Conservation (phyloP, 2,797 vertebrate genomes). For the Channallabes apus region DNA sequence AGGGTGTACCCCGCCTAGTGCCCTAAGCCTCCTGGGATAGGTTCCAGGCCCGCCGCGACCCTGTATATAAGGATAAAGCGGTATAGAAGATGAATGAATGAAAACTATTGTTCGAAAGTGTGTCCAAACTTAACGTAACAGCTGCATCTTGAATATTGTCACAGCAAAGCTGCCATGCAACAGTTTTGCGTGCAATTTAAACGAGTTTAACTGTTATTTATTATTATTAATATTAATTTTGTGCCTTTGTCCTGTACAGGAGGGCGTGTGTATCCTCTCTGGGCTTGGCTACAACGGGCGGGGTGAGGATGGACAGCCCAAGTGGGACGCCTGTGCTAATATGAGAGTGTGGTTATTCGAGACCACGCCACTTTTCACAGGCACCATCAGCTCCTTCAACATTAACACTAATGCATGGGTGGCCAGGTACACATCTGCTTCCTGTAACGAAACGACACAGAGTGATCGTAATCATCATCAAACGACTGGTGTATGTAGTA, state of each 20-base stretch:
- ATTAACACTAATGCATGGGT: conserved; percentile 97
- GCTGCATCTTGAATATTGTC: not conserved
- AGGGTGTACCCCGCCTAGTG: no score
- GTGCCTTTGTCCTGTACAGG: conserved; percentile 67
- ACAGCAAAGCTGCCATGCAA: not conserved
- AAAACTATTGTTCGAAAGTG: no score
- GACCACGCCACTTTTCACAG: conserved; percentile 90
- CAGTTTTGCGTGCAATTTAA: not conserved
- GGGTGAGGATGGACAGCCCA: conserved; percentile 69
- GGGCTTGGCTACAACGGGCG: conserved; percentile 89
- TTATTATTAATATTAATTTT: not conserved
- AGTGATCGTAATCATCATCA: not conserved
- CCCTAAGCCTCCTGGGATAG: no score
- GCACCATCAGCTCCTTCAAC: conserved; percentile 95
- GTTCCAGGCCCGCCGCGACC: no score
- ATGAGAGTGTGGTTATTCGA: conserved; percentile 95
- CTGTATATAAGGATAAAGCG: no score
- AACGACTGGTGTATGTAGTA: not conserved
- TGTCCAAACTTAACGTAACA: no score
- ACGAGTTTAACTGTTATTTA: not conserved
- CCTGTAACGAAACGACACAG: not conserved
- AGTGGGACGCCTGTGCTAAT: conserved; percentile 94
- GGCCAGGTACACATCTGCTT: conserved; percentile 80
- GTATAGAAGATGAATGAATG: no score
- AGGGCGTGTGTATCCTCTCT: conserved; percentile 90